These are phyloP conservation scores for Pseudocheirus occidentalis DNA, from an alignment of 2,797 vertebrate genomes.

Conservation along the genomic window DNA sequence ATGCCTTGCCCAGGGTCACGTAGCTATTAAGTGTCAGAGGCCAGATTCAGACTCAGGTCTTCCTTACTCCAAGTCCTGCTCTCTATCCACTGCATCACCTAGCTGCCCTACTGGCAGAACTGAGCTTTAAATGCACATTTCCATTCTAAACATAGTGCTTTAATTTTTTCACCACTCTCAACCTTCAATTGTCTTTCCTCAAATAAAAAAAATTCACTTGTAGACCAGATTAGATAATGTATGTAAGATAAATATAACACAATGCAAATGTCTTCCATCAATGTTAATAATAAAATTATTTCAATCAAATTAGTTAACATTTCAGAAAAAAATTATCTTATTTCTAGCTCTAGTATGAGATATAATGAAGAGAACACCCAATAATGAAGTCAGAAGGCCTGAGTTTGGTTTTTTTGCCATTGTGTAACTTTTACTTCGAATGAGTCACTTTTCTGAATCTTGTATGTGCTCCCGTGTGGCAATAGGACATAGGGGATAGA, in stretches of 20 bases:
- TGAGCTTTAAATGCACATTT: background rate
- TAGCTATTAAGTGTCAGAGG: background rate
- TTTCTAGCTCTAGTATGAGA: slow-evolving; percentile 6
- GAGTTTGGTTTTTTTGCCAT: background rate
- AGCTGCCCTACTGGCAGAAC: background rate
- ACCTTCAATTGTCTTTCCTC: background rate
- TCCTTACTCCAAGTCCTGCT: background rate
- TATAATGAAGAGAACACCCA: background rate
- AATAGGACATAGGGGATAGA: background rate
- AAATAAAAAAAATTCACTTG: background rate
- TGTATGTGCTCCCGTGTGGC: background rate
- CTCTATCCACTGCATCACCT: background rate
- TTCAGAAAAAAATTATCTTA: slow-evolving; percentile 25
- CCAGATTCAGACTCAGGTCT: background rate
- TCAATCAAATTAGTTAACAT: slow-evolving; percentile 32
- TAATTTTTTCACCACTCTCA: background rate
- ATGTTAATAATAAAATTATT: slow-evolving; percentile 16
- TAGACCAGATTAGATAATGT: background rate
- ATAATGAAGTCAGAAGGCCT: background rate
- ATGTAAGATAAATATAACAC: background rate
- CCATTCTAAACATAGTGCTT: background rate
- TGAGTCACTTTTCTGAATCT: background rate
- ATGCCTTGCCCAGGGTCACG: background rate
- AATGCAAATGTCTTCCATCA: background rate
- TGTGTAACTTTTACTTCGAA: background rate